These are phyloP conservation scores for Scomber scombrus DNA, from an alignment of 2,113 vertebrate genomes.

Conservation along the genomic window DNA sequence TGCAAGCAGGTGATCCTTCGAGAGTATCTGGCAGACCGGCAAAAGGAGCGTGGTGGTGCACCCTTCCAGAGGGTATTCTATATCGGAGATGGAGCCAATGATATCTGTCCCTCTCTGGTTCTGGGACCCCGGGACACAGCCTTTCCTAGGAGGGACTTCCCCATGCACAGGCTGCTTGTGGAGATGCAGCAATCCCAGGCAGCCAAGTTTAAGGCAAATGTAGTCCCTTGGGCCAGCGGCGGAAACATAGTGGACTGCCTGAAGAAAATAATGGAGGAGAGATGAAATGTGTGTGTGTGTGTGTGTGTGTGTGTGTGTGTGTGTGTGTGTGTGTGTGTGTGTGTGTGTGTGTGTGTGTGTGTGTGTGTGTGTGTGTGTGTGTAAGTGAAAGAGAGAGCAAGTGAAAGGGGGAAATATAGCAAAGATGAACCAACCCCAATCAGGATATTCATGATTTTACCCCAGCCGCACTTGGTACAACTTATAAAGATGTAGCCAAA, in stretches of 20 bases:
- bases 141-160: constrained; percentile 91
- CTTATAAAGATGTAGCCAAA: not conserved
- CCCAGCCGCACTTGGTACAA: constrained; percentile 18
- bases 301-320: not conserved
- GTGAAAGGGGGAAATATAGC: not conserved
- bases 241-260: constrained; percentile 87
- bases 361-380: not conserved
- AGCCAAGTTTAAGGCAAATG: constrained; percentile 80
- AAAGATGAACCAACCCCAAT: not conserved
- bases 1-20: constrained; percentile 92
- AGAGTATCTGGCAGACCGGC: constrained; percentile 87
- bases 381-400: not conserved
- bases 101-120: constrained; percentile 89
- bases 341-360: not conserved
- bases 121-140: constrained; percentile 88
- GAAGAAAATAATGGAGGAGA: constrained; percentile 85
- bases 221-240: constrained; percentile 90
- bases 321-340: not conserved
- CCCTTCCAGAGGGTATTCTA: constrained; percentile 92
- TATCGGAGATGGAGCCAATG: constrained; percentile 94
- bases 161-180: constrained; percentile 90
- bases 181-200: constrained; percentile 83
- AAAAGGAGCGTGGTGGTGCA: constrained; percentile 80
- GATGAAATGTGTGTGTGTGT: constrained; percentile 51
- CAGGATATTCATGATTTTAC: constrained; percentile 49